Evolutionary conservation across 2,888 invertebrate genomes (phyloP).

Genomic region (Macrosiphum euphorbiae): DNA sequence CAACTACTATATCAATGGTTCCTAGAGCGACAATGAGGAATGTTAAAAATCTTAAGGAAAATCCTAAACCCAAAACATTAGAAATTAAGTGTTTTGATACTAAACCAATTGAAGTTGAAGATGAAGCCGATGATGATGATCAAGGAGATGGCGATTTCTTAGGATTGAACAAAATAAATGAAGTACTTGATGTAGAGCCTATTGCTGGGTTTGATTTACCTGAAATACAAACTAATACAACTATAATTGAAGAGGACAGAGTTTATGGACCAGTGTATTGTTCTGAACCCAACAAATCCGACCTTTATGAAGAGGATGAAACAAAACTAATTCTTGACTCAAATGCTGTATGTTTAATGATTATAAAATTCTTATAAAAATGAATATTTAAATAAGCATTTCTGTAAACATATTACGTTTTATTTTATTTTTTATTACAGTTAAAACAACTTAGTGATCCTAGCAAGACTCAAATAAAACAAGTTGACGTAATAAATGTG

Average conservation of each 20-base stretch:
- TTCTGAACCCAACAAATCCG: conserved; percentile 40
- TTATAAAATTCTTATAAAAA: not conserved
- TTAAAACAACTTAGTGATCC: conserved; percentile 80
- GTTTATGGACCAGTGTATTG: conserved; percentile 57
- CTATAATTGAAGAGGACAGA: conserved; percentile 19
- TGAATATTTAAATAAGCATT: not conserved
- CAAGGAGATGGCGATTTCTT: conserved; percentile 71
- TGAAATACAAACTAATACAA: conserved; percentile 28
- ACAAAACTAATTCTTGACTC: conserved; percentile 51
- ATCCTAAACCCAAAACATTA: not conserved
- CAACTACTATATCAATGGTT: conserved; percentile 68
- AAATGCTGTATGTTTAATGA: conserved; percentile 40
- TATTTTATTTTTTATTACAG: conserved; percentile 69
- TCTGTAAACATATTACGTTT: not conserved
- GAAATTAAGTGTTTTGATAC: conserved; percentile 26
- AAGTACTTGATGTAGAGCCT: conserved; percentile 46
- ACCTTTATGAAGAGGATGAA: conserved; percentile 55
- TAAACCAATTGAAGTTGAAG: conserved; percentile 66
- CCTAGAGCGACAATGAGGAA: conserved; percentile 40
- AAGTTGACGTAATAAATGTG: conserved; percentile 85
- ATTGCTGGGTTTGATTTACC: conserved; percentile 58
- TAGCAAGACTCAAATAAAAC: conserved; percentile 76
- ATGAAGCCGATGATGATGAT: conserved; percentile 70
- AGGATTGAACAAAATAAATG: conserved; percentile 68
- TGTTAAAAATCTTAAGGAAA: not conserved